Base-by-base conservation (phyloP, 2,113 vertebrate species). In the Burhinus bistriatus region DNA sequence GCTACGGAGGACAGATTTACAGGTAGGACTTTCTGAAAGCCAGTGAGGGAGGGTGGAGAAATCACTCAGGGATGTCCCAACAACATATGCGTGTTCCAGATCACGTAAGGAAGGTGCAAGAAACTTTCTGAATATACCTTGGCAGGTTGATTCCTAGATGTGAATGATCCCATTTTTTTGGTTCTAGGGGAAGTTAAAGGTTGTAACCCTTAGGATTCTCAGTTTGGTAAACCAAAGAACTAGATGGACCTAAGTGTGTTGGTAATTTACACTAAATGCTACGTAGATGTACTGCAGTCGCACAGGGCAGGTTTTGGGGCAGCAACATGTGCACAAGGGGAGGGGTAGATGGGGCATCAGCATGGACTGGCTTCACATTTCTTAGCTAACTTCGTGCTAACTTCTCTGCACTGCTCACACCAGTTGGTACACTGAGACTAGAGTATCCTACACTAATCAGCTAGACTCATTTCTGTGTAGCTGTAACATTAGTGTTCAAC, bases 381-480 rank as follows among this genome's bases (percentile, higher is more conserved):
- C 68, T 42, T 26, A 55, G 17, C 6, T 38, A 36, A 25, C 16
- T 15, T 42, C 8, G 12, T 36, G 16, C 29, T 66, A 20, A 30
- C 30, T 57, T 78, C 65, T 40, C 45, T 71, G 13, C 5, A 2
- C n/a, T 71, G 18, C 20, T 76, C 7, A 30, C 14, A 36, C 5
- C 36, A 20, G 14, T 9, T 4, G 2, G 36, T n/a, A 38, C 19
- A 42, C 45, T 23, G 42, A 75, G 16, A 40, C 27, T 9, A 16
- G n/a, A 62, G 21, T 47, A 62, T 6, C 6, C 70, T 15, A 2
- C 15, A 47, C 20, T 26, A 7, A 54, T 25, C 45, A 45, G 1
- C 30, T 44, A n/a, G 12, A 25, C 6, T 66, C 29, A 6, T 29
- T n/a, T 12, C 8, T n/a, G 0, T 2, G 2, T 2, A 44, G 23